Base-by-base conservation (phyloP, 2,797 vertebrate species). In the Vultur gryphus region DNA sequence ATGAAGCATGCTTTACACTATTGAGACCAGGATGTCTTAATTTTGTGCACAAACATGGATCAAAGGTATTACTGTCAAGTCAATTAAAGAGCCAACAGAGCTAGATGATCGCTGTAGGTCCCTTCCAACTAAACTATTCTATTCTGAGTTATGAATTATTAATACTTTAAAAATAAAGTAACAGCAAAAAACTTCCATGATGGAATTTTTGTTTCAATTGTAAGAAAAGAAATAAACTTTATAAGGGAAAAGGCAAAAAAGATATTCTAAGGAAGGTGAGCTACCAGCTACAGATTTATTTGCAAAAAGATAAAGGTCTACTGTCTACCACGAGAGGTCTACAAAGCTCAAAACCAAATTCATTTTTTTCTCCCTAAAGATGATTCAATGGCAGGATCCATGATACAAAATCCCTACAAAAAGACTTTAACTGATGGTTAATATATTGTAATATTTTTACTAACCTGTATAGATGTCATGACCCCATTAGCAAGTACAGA, bases 401-500 rank as follows among this genome's bases (percentile, higher is more conserved):
- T 2, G 13, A 61, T 4, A 59, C 8, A 29, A 79, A 82, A 94
- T n/a, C 43, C 16, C 33, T 71, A 48, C 1, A 73, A 37, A 57
- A 87, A 77, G 14, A 41, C 19, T 79, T 80, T 16, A 67, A 35
- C 5, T 67, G n/a, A 16, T 25, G 11, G 31, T 66, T 79, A 73
- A 67, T 5, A 18, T 20, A 35, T 6, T 16, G n/a, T 26, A 57
- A 24, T 49, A 59, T 49, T 67, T 41, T 49, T n/a, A 95, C 98
- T 82, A 9, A 99, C 99, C 99, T 99, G 99, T 95, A 99, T 99
- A 24, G 99, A 98, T 51, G 97, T 99, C 97, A 99, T 99, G 11
- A 99, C 99, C 2, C 99, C 99, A 25, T 99, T 99, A 87, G 99
- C 99, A 97, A 99, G 99, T 69, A 99, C 99, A 0, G 99, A 99